These are phyloP conservation scores for Oryctes rhinoceros DNA, from an alignment of 1,140 invertebrate genomes.

Conservation along the genomic window DNA sequence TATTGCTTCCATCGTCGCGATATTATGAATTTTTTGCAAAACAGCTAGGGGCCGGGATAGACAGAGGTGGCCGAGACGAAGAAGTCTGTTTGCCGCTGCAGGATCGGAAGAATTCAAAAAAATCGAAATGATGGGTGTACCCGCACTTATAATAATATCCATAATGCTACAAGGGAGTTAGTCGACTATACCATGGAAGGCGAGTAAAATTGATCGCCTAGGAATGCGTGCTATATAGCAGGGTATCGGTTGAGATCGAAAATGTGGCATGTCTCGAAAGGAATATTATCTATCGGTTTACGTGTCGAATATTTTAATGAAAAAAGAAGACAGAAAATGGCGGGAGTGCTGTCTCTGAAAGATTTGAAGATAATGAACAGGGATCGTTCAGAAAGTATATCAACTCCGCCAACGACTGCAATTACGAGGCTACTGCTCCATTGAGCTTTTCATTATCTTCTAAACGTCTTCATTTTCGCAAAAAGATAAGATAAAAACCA, in stretches of 20 bases:
- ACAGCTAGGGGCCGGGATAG: background rate
- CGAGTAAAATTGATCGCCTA: background rate
- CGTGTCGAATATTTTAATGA: too few species aligned
- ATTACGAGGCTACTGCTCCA: too few species aligned
- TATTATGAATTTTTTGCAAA: background rate
- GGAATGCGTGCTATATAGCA: background rate
- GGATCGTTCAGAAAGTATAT: too few species aligned
- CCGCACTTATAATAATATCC: background rate
- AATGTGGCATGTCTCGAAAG: too few species aligned
- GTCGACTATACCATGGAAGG: background rate
- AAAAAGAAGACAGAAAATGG: too few species aligned
- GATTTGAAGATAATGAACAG: too few species aligned
- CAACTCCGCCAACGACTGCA: too few species aligned
- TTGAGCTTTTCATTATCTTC: too few species aligned
- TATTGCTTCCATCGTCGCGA: constrained; percentile 1
- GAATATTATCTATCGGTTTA: too few species aligned
- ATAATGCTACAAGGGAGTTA: background rate
- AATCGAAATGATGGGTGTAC: background rate
- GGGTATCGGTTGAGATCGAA: background rate
- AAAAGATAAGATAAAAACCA: too few species aligned
- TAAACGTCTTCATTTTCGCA: too few species aligned
- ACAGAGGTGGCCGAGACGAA: background rate
- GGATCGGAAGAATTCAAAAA: background rate
- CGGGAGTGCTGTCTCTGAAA: too few species aligned
- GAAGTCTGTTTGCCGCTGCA: background rate